Percentiles rank a stretch among this genome's conserved stretches.
Evolutionary conservation across 2,113 vertebrate species (phyloP).

Genomic region (Haliaeetus leucogaster): DNA sequence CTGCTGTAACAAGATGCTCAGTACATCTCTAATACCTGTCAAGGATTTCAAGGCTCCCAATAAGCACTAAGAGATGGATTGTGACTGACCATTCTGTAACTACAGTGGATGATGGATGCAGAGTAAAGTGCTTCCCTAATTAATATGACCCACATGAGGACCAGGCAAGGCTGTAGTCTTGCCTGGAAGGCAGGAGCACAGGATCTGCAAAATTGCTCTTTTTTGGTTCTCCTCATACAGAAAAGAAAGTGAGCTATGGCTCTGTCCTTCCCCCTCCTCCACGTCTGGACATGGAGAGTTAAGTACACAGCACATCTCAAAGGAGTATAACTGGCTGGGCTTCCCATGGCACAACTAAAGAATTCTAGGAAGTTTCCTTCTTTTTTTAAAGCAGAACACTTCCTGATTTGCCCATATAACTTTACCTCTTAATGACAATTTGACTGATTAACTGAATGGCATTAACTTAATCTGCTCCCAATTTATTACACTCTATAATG

Average conservation of each 20-base stretch:
- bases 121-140: neutral
- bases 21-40: neutral
- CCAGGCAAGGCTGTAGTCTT: neutral
- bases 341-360: neutral
- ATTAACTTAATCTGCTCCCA: neutral
- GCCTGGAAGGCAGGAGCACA: neutral
- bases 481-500: neutral
- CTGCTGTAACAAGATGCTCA: neutral
- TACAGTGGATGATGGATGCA: neutral
- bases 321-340: neutral
- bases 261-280: neutral
- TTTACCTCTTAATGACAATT: neutral
- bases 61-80: neutral
- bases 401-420: neutral
- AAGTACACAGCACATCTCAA: neutral
- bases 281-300: neutral
- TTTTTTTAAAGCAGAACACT: neutral
- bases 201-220: neutral
- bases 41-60: neutral
- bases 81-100: neutral
- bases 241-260: neutral
- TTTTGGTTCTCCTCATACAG: neutral
- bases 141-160: neutral
- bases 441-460: neutral
- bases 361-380: slow-evolving; percentile 14